Conservation (phyloP, 2,888 invertebrate species). For the Pegoplata infirma region DNA sequence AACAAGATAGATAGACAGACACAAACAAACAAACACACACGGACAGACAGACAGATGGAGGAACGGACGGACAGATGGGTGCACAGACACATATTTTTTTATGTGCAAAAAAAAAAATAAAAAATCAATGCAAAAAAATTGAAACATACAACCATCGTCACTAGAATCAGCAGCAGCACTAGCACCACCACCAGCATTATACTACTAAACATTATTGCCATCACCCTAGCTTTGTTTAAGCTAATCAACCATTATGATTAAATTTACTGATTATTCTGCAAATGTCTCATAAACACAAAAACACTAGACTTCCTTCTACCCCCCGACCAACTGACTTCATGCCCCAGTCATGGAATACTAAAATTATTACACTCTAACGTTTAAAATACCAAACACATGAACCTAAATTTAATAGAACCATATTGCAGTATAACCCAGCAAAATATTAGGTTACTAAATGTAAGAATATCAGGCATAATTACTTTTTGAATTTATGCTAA, state of each 20-base stretch:
- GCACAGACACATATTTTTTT: no score
- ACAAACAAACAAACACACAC: slow-evolving; percentile 28
- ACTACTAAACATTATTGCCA: not conserved
- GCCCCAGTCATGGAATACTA: not conserved
- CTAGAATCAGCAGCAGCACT: not conserved
- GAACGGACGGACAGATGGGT: no score
- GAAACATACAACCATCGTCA: slow-evolving; percentile 6
- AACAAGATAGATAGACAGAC: slow-evolving; percentile 44
- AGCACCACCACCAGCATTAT: not conserved
- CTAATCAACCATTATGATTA: slow-evolving; percentile 30
- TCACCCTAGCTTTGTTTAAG: slow-evolving; percentile 19
- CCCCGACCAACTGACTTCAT: not conserved
- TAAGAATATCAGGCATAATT: no score
- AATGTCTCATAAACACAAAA: not conserved
- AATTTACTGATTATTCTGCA: slow-evolving; percentile 16
- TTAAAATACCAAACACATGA: not conserved
- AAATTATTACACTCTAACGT: not conserved
- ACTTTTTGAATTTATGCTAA: no score
- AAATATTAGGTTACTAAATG: no score
- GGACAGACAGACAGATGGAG: slow-evolving; percentile 21
- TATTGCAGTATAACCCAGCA: not conserved
- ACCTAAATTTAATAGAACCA: slow-evolving; percentile 20
- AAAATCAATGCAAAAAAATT: slow-evolving; percentile 49
- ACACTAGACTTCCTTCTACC: not conserved
- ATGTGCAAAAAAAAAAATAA: slow-evolving; percentile 1